A percentile compares a stretch with the other conserved stretches of the same genome.
phyloP scores from a whole-genome alignment of 35 echinoderm and acorn worm species.

The Strongylocentrotus purpuratus region DNA sequence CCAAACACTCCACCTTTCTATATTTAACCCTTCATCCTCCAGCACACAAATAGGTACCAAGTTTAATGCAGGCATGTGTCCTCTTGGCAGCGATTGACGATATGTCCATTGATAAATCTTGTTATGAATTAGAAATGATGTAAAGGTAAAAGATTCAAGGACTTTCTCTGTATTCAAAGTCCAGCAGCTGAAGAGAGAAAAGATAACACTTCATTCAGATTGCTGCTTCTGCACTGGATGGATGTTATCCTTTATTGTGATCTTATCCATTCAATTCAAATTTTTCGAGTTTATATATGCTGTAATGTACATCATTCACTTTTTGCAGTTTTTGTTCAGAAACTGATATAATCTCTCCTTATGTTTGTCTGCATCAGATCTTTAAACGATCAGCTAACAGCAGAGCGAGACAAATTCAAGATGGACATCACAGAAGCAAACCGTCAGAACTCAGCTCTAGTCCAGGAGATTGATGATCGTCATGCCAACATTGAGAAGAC shows the following conservation, averaged over 20 bases:
- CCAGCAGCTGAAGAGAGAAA: not conserved
- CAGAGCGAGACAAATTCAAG: constrained; percentile 89
- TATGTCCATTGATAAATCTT: not conserved
- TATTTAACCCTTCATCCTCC: not conserved
- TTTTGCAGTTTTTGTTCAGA: not conserved
- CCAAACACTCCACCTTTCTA: not conserved
- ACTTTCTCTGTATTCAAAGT: not conserved
- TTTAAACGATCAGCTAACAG: constrained; percentile 67
- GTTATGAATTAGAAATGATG: not conserved
- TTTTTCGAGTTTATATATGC: not conserved
- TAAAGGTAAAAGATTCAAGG: not conserved
- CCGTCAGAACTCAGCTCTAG: constrained; percentile 58
- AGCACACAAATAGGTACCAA: not conserved
- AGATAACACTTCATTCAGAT: not conserved
- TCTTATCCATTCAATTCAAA: not conserved
- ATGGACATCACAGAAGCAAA: constrained; percentile 77
- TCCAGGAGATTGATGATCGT: constrained; percentile 91
- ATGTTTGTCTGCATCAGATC: constrained; percentile 45
- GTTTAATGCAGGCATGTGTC: not conserved
- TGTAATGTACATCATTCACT: not conserved
- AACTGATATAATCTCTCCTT: not conserved
- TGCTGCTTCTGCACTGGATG: not conserved
- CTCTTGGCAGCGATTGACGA: not conserved
- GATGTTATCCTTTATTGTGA: not conserved
- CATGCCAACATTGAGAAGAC: constrained; percentile 85